A percentile compares a stretch with the other conserved stretches of the same genome.
These are phyloP conservation scores for Perodicticus potto DNA, from an alignment of 2,797 vertebrate species.

Conservation along the genomic window DNA sequence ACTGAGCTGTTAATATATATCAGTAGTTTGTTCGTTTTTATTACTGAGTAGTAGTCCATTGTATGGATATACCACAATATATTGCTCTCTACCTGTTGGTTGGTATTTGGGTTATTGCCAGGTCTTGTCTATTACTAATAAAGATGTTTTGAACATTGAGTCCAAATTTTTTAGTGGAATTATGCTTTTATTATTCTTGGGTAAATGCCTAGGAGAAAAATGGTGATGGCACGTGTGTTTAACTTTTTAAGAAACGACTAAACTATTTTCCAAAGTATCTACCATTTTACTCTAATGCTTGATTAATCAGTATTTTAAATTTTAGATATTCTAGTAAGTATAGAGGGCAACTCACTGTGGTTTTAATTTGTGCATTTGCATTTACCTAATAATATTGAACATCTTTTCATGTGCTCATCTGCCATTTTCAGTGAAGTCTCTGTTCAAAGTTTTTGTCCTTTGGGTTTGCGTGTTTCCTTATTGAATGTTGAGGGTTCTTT, in stretches of 20 bases:
- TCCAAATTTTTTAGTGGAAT: conserved; percentile 6
- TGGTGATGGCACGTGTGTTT: neutral
- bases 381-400: neutral
- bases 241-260: neutral
- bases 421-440: neutral
- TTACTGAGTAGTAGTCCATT: neutral
- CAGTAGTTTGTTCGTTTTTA: conserved; percentile 6
- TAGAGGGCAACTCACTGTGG: neutral
- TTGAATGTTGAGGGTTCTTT: neutral
- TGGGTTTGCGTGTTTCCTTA: neutral
- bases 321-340: neutral
- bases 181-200: neutral
- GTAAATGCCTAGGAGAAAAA: conserved; percentile 26
- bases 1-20: neutral
- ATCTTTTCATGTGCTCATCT: neutral
- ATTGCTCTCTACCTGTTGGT: neutral
- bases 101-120: conserved; percentile 10
- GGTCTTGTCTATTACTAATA: neutral
- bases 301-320: neutral
- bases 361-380: neutral
- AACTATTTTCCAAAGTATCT: neutral
- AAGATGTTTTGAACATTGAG: neutral
- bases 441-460: neutral
- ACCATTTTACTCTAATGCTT: neutral
- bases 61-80: neutral